Evolutionary conservation across 2,113 vertebrate species (phyloP), one percentile per base, ranked within the genome.

Genomic region (Promerops cafer): DNA sequence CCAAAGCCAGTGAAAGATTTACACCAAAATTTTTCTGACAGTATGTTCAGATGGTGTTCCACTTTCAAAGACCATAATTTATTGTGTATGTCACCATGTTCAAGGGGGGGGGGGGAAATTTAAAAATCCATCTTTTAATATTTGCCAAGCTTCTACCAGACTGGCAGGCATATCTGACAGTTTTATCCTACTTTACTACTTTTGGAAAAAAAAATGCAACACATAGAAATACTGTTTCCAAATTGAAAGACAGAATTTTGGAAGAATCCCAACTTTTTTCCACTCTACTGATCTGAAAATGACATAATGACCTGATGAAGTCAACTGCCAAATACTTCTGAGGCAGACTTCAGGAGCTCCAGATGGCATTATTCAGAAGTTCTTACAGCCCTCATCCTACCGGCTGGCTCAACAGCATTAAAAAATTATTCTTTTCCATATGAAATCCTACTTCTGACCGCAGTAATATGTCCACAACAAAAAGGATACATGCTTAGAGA

Each of bases 311-410:
- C 79, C 90, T 89, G 90, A 79, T 83, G 66, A 93, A 94, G 75
- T 83, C 71, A 84, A 90, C 50, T 83, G 94, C 91, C 91, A 96
- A 86, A 72, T 82, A 87, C 54, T 96, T 93, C 59, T 83, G 60
- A 96, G 64, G 71, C 45, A 80, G 87, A 57, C 87, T 91, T 91
- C 84, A 94, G 71, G 70, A 93, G 63, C 4, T 7, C 90, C 96
- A 97, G 93, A 96, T 92, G 92, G 96, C 85, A 96, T 82, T 86
- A 74, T 88, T 96, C 66, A 90, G 50, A 77, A 91, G 59, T 91
- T 94, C 61, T 86, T 87, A 24, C 1, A 83, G 33, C 49, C 57
- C 40, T 86, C 23, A 18, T 90, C 37, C 20, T 70, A 83, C 44
- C 0, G 1, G 27, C 65, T 83, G 69, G 47, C 65, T 82, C 56